Percentiles rank a stretch among this genome's conserved stretches.
Conservation (phyloP, 2,888 invertebrate genomes). For the Mythimna loreyi region DNA sequence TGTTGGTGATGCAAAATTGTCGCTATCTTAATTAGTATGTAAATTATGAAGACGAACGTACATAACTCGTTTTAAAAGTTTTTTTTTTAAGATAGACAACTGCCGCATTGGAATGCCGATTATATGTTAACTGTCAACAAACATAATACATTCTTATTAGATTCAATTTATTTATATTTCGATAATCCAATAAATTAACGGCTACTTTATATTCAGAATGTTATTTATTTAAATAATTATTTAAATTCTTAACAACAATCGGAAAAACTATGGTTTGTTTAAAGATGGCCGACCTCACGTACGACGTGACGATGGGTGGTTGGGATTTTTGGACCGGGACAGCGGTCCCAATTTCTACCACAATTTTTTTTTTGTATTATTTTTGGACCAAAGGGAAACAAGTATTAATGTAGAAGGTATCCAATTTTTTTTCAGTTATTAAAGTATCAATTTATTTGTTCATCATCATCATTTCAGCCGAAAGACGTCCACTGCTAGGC, state of each 20-base stretch:
- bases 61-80: background rate
- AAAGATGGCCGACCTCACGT: slow-evolving; percentile 42
- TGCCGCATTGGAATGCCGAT: slow-evolving; percentile 31
- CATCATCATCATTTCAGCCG: no score
- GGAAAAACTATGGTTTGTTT: slow-evolving; percentile 62
- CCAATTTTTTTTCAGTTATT: no score
- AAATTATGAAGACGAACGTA: slow-evolving; percentile 24
- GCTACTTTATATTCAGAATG: slow-evolving; percentile 50
- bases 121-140: slow-evolving; percentile 33
- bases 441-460: no score
- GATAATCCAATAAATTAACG: slow-evolving; percentile 51
- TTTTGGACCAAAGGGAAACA: no score
- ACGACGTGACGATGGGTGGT: slow-evolving; percentile 80
- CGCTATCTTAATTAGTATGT: slow-evolving; percentile 59
- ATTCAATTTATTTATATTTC: slow-evolving; percentile 40
- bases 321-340: no score
- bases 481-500: no score
- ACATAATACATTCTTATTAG: slow-evolving; percentile 42
- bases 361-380: no score
- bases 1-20: slow-evolving; percentile 53
- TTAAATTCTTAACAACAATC: slow-evolving; percentile 55
- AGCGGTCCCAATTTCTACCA: no score
- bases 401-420: no score
- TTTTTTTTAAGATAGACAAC: background rate
- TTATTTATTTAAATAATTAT: slow-evolving; percentile 63